phyloP scores from a whole-genome alignment of 2,888 invertebrate genomes.

The Keiferia lycopersicella region DNA sequence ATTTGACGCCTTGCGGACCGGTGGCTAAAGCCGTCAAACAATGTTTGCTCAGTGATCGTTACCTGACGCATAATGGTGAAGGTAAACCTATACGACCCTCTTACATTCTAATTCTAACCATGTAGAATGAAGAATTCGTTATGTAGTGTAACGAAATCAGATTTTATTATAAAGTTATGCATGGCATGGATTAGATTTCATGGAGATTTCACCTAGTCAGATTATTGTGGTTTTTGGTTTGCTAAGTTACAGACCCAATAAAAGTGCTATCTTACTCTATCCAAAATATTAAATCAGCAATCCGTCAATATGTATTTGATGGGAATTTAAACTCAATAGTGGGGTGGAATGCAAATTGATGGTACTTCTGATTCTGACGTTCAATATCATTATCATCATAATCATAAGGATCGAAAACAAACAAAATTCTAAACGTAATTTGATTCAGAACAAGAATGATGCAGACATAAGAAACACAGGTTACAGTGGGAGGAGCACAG shows the following conservation, averaged over 20 bases:
- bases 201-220: too few species aligned
- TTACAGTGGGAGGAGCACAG: neutral
- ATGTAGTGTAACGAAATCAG: too few species aligned
- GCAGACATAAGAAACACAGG: neutral
- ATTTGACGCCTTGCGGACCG: conserved; percentile 9
- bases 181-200: too few species aligned
- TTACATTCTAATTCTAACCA: neutral
- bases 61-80: conserved; percentile 2
- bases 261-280: too few species aligned
- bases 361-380: neutral
- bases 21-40: conserved; percentile 14
- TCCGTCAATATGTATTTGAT: too few species aligned
- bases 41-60: neutral
- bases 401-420: neutral
- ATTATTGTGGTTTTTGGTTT: too few species aligned
- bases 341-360: neutral
- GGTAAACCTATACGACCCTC: neutral
- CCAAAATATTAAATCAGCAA: too few species aligned
- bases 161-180: too few species aligned
- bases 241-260: too few species aligned
- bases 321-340: too few species aligned
- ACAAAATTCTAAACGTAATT: neutral
- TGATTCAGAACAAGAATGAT: neutral
- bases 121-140: too few species aligned
- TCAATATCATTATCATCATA: neutral